Base-by-base conservation (phyloP, 1,140 invertebrate species). In the Rhopalosiphum maidis region DNA sequence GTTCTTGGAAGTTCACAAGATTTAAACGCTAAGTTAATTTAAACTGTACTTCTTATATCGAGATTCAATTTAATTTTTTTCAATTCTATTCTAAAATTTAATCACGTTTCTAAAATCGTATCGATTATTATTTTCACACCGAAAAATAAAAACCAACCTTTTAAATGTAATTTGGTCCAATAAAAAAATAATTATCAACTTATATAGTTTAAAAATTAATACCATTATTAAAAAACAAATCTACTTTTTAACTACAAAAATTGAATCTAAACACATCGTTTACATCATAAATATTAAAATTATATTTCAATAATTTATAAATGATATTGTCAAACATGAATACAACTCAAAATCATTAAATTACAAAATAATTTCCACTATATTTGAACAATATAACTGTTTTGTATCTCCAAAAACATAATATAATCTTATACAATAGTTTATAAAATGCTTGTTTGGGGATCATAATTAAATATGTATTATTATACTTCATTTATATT, bases 31-130 rank as follows among this genome's bases (percentile, higher is more conserved):
- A 77, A 77, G 60, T 77, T 77, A 77, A 68, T 68, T 68, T 68
- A 68, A 68, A 77, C 60, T 77, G 1, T n/a, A 77, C 30, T 77
- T 77, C 30, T 77, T 77, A 18, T 77, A 77, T n/a, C 60, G 5
- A n/a, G 30, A 77, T 77, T 77, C n/a, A 77, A 77, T 77, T 77
- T n/a, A 77, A 77, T 77, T 77, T 77, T 77, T n/a, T 77, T 77
- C 60, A 21, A 77, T 77, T 77, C 60, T 35, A n/a, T n/a, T 77
- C 60, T 18, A 77, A 77, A 77, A 77, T 77, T n/a, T 77, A 18
- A 77, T n/a, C 60, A 77, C n/a, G 60, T 77, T 5, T 77, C 60
- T n/a, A 77, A n/a, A 77, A 77, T 77, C 30, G n/a, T n/a, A 35
- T 7, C 4, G 60, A 15, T 77, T 77, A 68, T 68, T 68, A 11